Base-by-base conservation (phyloP, 53 echinoderm and acorn worm genomes). In the Zoroaster sp. region DNA sequence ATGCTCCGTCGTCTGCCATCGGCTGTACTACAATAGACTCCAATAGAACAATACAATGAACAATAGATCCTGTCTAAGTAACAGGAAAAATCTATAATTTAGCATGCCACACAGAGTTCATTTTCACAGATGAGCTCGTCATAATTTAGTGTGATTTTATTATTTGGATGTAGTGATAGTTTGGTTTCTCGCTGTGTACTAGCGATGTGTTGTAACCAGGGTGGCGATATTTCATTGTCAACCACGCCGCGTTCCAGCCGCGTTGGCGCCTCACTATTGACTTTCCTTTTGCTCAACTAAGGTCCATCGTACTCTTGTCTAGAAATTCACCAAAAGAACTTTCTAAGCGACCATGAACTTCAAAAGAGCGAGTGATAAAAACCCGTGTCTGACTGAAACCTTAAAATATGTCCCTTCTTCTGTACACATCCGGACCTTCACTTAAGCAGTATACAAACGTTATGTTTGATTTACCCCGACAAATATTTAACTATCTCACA, bases 281-380 rank as follows among this genome's bases (percentile, higher is more conserved):
- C 81, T 81, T 81, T 81, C 81, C 81, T 67, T 40, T 66, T 67
- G 81, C 68, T 67, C 13, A 40, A 81, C 81, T 42, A 5, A 67
- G 81, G 81, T 81, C 81, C 81, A 67, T 81, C 81, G 81, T 81
- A 81, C 81, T 81, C 66, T 81, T 37, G 81, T 81, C 81, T 81
- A 66, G 81, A 67, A 67, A 42, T 44, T 0, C 15, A 67, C 81
- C 81, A 37, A 81, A 36, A 81, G 81, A 81, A 81, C 81, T 81
- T 67, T 67, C 81, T 81, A 81, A 66, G 81, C 81, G 81, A 81
- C 66, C 81, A 42, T 81, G 81, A 81, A 81, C 81, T 81, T 81
- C 67, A 66, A 81, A 81, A 67, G 81, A 81, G 66, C 81, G 15
- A 67, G 44, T 66, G 66, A 81, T 81, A 81, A 81, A 66, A 81